Base-by-base conservation (phyloP, 1,140 invertebrate genomes). In the Homarus americanus region DNA sequence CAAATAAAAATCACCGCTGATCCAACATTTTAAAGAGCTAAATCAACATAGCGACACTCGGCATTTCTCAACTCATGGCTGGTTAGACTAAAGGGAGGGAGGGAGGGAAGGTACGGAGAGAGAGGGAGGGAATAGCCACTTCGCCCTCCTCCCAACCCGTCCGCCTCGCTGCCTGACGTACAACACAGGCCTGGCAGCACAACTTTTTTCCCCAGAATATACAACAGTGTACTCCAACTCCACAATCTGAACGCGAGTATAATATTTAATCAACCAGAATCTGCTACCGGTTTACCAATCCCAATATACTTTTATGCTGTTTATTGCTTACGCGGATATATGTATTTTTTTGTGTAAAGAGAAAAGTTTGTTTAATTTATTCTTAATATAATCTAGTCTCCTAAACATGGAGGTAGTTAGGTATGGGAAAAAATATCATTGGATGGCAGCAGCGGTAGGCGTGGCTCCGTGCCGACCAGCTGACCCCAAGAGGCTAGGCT, bases 31-130 rank as follows among this genome's bases (percentile, higher is more conserved):
- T 69, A 69, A 69, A 32, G 63, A 69, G 63, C 0, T 69, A 69
- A 69, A 69, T 69, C 63, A 69, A 69, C 63, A 69, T 69, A 32
- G 63, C 63, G 63, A 69, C 63, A 69, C 63, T 69, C 63, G 63
- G 63, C 63, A 69, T 69, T 69, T 69, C 63, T 69, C n/a, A 69
- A 69, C 63, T 69, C 63, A 32, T 28, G 63, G 63, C n/a, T 69
- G n/a, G 63, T 69, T 69, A 69, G 63, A 32, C 63, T 32, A 69
- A 63, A 63, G 63, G n/a, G 63, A 69, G n/a, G 63, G 63, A 69
- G 63, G 63, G 63, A 69, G 63, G 28, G 63, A 32, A 63, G 63
- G 28, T 24, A 32, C 7, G 63, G 63, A 69, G n/a, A 2, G 28
- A 32, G 63, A 66, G 63, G 63, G 63, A 69, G n/a, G n/a, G 63